These are phyloP conservation scores for Megaustenia siamemsis DNA, from an alignment of 2,888 invertebrate species.

Conservation along the genomic window DNA sequence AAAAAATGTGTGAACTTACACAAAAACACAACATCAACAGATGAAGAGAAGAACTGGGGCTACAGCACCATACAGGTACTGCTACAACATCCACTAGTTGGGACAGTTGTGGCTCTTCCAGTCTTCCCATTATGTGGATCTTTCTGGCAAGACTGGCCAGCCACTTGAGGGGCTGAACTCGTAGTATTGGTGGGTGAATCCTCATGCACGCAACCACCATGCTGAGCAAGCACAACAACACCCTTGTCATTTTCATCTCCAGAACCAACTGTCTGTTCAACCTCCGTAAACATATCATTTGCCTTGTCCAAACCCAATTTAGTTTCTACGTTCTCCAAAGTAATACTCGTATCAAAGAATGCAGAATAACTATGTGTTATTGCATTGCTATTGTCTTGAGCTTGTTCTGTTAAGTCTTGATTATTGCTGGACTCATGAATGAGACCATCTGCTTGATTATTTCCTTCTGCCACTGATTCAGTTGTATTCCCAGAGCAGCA, in stretches of 20 bases:
- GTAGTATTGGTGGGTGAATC: slow-evolving; percentile 19
- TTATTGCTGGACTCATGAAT: slow-evolving; percentile 17
- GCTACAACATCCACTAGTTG: slow-evolving; percentile 47
- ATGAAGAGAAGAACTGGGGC: neutral
- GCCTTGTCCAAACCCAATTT: neutral
- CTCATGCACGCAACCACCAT: slow-evolving; percentile 45
- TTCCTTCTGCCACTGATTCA: neutral
- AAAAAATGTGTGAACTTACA: slow-evolving; percentile 17
- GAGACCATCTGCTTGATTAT: neutral
- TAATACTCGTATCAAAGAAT: neutral
- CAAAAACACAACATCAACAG: slow-evolving; percentile 43
- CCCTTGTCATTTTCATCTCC: slow-evolving; percentile 20
- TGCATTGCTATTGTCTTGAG: neutral
- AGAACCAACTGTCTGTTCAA: slow-evolving; percentile 19
- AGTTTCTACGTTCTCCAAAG: neutral
- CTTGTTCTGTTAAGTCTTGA: neutral
- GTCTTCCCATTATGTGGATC: slow-evolving; percentile 14
- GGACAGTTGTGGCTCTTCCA: neutral
- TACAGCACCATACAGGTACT: slow-evolving; percentile 48
- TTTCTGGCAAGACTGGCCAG: slow-evolving; percentile 19
- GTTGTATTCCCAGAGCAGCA: neutral
- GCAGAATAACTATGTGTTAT: neutral
- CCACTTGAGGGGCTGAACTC: neutral
- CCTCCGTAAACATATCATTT: neutral
- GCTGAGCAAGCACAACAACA: slow-evolving; percentile 48